Percentiles rank a stretch among this genome's conserved stretches.
Conservation (phyloP, 2,888 invertebrate genomes). For the Uropetala carovei region DNA sequence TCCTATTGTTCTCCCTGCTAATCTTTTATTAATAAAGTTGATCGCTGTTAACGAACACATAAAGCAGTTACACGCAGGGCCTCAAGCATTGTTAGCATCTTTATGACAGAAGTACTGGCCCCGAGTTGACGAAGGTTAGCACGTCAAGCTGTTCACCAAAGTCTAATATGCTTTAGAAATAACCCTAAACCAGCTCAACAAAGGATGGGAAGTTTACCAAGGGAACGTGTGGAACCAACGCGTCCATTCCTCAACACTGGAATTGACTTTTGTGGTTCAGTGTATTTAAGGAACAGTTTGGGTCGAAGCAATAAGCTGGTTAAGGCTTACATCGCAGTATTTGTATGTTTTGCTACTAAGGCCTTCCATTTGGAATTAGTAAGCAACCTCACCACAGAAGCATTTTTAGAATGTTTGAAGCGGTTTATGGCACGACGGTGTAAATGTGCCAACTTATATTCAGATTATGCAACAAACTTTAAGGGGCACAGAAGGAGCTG, state of each 20-base stretch:
- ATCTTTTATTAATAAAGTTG: not conserved
- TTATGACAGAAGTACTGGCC: not conserved
- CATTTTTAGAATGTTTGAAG: not conserved
- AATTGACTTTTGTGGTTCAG: not conserved
- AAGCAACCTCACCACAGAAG: not conserved
- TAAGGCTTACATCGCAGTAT: not conserved
- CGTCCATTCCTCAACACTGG: constrained; percentile 8
- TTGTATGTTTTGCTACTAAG: not conserved
- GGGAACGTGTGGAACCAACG: not conserved
- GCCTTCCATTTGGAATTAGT: constrained; percentile 1
- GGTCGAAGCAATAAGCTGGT: not conserved
- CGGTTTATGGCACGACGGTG: not conserved
- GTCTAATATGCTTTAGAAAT: not conserved
- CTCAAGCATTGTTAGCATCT: not conserved
- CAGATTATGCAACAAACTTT: not conserved
- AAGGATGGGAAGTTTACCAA: not conserved
- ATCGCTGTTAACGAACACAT: constrained; percentile 1
- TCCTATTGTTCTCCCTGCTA: not conserved
- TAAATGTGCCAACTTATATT: not conserved
- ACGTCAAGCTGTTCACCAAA: not conserved
- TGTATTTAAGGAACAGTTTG: not conserved
- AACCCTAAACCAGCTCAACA: not conserved
- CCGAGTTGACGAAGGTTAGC: not conserved
- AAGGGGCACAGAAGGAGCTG: not conserved
- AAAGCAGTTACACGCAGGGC: not conserved